Evolutionary conservation across 2,113 vertebrate species (phyloP).

Genomic region (Fukomys damarensis): DNA sequence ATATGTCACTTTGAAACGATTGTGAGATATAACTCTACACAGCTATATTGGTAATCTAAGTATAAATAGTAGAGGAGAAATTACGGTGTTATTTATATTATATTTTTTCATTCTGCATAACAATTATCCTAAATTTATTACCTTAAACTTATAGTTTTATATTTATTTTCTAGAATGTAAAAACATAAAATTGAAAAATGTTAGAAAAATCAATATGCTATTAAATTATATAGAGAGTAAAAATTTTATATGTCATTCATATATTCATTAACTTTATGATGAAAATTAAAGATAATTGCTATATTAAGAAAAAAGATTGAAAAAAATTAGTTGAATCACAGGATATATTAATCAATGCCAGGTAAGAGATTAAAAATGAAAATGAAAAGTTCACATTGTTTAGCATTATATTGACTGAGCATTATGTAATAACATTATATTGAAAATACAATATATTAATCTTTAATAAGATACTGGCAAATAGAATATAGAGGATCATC

Average conservation of each 20-base stretch:
- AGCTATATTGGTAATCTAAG: background rate
- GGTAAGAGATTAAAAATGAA: background rate
- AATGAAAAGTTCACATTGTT: background rate
- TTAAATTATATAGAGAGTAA: background rate
- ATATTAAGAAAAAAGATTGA: background rate
- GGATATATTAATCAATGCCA: background rate
- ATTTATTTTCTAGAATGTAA: background rate
- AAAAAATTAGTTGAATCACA: background rate
- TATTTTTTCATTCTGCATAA: background rate
- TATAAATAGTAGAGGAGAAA: background rate
- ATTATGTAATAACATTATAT: background rate
- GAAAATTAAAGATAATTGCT: background rate
- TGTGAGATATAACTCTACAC: background rate
- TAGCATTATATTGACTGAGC: background rate
- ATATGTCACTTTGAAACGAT: background rate
- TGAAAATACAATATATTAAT: background rate
- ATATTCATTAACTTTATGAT: background rate
- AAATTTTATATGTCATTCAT: background rate
- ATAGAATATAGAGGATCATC: no score
- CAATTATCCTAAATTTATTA: background rate
- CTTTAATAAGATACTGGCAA: no score
- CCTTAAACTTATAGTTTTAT: background rate
- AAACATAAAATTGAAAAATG: background rate
- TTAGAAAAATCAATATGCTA: background rate
- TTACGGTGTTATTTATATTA: background rate